Conservation (phyloP, 37 sponge, comb jelly and placozoan species). For the Geodia barretti region DNA sequence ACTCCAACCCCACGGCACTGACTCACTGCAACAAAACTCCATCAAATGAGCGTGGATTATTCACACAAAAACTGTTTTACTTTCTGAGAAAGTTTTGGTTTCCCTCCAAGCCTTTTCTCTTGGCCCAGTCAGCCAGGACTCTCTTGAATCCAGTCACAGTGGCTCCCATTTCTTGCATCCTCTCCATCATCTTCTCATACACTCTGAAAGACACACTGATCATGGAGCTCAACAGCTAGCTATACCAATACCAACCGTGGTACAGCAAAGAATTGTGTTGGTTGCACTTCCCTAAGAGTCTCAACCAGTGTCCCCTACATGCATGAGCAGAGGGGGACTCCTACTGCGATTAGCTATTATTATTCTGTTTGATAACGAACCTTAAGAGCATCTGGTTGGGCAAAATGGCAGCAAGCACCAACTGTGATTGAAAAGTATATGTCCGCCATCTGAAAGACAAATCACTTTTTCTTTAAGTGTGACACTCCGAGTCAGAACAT, state of each 20-base stretch:
- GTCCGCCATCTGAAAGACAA: slow-evolving; percentile 49
- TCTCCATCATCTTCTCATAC: slow-evolving; percentile 79
- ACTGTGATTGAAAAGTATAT: slow-evolving; percentile 32
- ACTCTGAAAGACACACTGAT: slow-evolving; percentile 37
- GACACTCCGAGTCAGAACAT: too few species aligned
- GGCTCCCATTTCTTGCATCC: slow-evolving; percentile 28
- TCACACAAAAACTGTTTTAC: slow-evolving; percentile 18
- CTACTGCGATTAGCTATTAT: too few species aligned
- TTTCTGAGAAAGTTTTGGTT: slow-evolving; percentile 57
- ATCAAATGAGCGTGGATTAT: background rate
- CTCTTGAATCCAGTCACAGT: slow-evolving; percentile 49
- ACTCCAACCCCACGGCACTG: slow-evolving; percentile 68
- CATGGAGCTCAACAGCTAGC: background rate
- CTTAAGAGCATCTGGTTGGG: slow-evolving; percentile 86
- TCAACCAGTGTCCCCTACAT: slow-evolving; percentile 71
- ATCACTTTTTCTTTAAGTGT: background rate
- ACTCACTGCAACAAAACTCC: slow-evolving; percentile 15
- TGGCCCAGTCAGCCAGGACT: slow-evolving; percentile 60
- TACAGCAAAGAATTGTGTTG: slow-evolving; percentile 75
- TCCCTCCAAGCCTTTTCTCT: slow-evolving; percentile 72
- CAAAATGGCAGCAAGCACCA: slow-evolving; percentile 55
- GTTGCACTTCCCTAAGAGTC: slow-evolving; percentile 72
- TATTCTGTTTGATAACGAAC: too few species aligned
- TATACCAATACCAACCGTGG: slow-evolving; percentile 46
- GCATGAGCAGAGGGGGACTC: too few species aligned